Evolutionary conservation across 2,888 invertebrate genomes (phyloP).

Genomic region (Phytoseiulus persimilis): DNA sequence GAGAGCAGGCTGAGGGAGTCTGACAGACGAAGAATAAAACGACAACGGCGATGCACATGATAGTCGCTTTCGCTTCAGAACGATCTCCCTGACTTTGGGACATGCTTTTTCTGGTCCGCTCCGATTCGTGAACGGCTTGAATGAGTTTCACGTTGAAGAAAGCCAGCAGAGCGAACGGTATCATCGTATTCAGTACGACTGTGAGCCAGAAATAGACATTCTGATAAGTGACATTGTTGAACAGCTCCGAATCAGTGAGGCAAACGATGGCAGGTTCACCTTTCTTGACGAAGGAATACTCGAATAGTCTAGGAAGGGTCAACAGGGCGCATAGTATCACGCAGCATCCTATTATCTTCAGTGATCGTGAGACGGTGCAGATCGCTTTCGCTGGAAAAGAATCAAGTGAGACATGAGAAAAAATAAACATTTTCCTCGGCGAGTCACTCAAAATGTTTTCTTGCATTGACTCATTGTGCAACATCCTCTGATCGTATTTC

Average conservation of each 20-base stretch:
- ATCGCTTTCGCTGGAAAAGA: conserved; percentile 41
- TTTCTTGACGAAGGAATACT: conserved; percentile 45
- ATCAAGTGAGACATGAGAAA: not conserved
- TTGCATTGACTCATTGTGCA: too few species aligned
- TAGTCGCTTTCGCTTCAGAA: conserved; percentile 50
- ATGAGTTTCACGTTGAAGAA: conserved; percentile 54
- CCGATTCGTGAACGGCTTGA: conserved; percentile 48
- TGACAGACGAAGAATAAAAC: conserved; percentile 54
- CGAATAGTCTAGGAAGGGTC: conserved; percentile 52
- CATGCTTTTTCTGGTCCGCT: conserved; percentile 44
- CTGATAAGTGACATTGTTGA: conserved; percentile 47
- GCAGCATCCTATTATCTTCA: conserved; percentile 48
- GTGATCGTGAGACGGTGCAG: conserved; percentile 48
- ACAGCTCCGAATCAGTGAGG: conserved; percentile 43
- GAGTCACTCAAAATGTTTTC: not conserved
- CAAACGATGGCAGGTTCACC: conserved; percentile 41
- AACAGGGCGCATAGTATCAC: conserved; percentile 48
- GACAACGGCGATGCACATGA: conserved; percentile 55
- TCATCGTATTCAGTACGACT: conserved; percentile 50
- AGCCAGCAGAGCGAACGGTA: conserved; percentile 53
- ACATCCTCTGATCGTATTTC: too few species aligned
- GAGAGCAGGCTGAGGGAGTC: conserved; percentile 51
- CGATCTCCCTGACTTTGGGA: conserved; percentile 41
- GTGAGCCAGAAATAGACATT: conserved; percentile 52
- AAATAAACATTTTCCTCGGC: too few species aligned